These are phyloP conservation scores for Acleris holmiana DNA, from an alignment of 2,888 invertebrate species.

Conservation along the genomic window DNA sequence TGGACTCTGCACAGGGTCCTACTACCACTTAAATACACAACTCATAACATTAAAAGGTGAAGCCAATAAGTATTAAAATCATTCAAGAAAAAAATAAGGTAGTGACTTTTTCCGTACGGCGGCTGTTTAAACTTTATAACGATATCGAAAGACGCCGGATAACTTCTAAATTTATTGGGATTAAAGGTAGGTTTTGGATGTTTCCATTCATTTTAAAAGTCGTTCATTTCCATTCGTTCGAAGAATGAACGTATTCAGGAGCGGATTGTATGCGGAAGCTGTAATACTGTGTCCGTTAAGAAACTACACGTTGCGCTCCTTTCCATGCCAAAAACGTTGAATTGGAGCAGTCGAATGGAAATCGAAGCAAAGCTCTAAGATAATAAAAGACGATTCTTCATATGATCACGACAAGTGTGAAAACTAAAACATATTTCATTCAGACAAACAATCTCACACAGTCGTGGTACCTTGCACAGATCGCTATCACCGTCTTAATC, in stretches of 20 bases:
- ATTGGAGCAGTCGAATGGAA: neutral
- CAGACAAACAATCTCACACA: too few relatives aligned
- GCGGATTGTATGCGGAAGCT: slow-evolving; percentile 5
- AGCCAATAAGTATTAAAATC: slow-evolving; percentile 2
- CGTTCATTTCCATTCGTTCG: neutral
- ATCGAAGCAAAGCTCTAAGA: neutral
- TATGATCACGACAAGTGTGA: too few relatives aligned
- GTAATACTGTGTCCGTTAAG: slow-evolving; percentile 14
- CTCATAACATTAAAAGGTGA: too few relatives aligned
- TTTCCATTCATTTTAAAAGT: slow-evolving; percentile 4
- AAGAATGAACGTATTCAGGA: slow-evolving; percentile 9
- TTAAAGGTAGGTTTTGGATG: slow-evolving; percentile 6
- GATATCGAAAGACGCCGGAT: neutral
- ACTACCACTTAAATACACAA: too few relatives aligned
- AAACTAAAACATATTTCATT: too few relatives aligned
- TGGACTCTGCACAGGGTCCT: too few relatives aligned
- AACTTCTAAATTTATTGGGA: slow-evolving; percentile 3
- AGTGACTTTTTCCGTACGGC: neutral
- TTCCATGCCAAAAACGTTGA: slow-evolving; percentile 5
- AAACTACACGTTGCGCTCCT: slow-evolving; percentile 11
- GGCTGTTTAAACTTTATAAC: slow-evolving; percentile 20
- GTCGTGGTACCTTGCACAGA: too few relatives aligned
- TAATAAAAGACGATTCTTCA: neutral
- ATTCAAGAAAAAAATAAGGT: neutral
- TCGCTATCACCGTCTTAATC: too few relatives aligned